phyloP scores from a whole-genome alignment of 2,888 invertebrate genomes.

The Caenorhabditis wallacei region DNA sequence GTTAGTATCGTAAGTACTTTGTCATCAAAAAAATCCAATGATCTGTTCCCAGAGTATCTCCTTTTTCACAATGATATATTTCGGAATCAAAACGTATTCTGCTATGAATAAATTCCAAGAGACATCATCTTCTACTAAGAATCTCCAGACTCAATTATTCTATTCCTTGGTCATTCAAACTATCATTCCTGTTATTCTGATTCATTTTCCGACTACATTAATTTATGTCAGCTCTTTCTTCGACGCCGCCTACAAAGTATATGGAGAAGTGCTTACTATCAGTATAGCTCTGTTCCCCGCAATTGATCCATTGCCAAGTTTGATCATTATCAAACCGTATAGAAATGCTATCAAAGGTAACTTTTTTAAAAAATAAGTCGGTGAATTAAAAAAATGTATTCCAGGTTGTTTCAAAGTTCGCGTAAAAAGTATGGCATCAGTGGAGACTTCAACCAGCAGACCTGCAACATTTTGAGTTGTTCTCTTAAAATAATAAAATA shows the following conservation, averaged over 20 bases:
- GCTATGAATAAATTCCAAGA: conserved; percentile 11
- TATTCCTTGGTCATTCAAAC: conserved; percentile 24
- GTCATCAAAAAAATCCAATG: not conserved
- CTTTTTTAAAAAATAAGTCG: not conserved
- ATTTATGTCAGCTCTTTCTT: not conserved
- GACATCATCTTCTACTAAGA: not conserved
- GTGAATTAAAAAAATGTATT: not conserved
- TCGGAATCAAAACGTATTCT: not conserved
- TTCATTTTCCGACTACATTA: conserved; percentile 6
- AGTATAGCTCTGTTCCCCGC: conserved; percentile 27
- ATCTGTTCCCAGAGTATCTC: not conserved
- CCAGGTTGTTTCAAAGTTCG: not conserved
- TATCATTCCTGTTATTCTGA: conserved; percentile 16
- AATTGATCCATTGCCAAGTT: conserved; percentile 39
- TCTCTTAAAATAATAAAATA: not conserved
- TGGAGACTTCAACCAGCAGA: not conserved
- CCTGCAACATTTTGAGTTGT: no score
- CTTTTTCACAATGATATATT: conserved; percentile 16
- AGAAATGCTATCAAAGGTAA: conserved; percentile 6
- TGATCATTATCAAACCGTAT: conserved; percentile 33
- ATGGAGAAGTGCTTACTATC: conserved; percentile 14
- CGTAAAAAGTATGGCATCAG: not conserved
- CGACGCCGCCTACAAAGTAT: not conserved
- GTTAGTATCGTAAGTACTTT: not conserved
- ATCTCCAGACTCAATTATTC: conserved; percentile 9